phyloP scores from a whole-genome alignment of 2,113 vertebrate species.

The Marcusenius ussheri region DNA sequence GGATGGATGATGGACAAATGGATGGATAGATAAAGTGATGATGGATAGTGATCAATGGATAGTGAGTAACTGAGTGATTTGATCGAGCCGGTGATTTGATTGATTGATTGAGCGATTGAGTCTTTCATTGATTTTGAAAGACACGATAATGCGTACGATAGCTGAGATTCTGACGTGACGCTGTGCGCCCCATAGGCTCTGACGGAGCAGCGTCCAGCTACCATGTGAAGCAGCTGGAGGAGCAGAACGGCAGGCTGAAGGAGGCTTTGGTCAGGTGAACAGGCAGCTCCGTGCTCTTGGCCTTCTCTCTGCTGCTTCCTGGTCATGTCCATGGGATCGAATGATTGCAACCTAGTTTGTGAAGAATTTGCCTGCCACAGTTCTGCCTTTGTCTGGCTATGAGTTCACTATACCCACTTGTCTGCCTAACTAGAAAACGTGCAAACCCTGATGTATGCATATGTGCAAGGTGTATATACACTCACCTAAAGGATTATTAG shows the following conservation, averaged over 20 bases:
- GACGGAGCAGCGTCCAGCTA: constrained; percentile 94
- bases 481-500: too few relatives aligned
- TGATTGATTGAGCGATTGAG: background rate
- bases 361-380: background rate
- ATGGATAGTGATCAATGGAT: background rate
- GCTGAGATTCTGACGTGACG: background rate
- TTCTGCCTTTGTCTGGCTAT: background rate
- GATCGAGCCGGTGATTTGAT: background rate
- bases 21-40: background rate
- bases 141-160: background rate
- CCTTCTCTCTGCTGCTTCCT: constrained; percentile 30
- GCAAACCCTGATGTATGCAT: background rate
- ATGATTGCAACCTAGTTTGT: background rate
- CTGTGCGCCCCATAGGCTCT: constrained; percentile 62
- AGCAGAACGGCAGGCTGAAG: constrained; percentile 88
- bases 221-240: constrained; percentile 89
- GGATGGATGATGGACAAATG: background rate
- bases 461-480: background rate
- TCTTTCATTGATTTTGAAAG: background rate
- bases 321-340: constrained; percentile 65
- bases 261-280: constrained; percentile 86
- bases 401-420: background rate
- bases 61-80: background rate
- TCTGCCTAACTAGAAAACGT: too few relatives aligned
- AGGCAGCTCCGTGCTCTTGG: background rate